Evolutionary conservation across 2,888 invertebrate genomes (phyloP).

Genomic region (Argyresthia goedartella): DNA sequence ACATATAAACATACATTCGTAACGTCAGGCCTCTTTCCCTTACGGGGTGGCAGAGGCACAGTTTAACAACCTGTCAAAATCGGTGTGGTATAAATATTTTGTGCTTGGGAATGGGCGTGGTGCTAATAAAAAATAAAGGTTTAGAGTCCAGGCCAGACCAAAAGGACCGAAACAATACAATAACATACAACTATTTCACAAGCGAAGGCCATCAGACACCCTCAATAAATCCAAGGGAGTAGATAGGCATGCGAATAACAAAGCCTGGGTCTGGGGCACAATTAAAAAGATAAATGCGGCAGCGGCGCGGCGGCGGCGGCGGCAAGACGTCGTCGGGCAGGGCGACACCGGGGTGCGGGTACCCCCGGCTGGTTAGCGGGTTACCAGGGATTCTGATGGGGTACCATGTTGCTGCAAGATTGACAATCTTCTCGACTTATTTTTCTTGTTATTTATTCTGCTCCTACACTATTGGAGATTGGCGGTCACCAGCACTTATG

Average conservation of each 20-base stretch:
- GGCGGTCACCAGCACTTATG: no score
- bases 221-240: slow-evolving; percentile 29
- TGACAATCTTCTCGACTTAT: not conserved
- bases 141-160: no score
- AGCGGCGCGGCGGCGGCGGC: slow-evolving; percentile 42
- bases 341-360: slow-evolving; percentile 27
- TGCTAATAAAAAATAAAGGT: no score
- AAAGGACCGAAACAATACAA: not conserved
- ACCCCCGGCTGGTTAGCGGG: slow-evolving; percentile 61
- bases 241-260: no score
- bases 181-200: not conserved
- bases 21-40: no score
- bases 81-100: no score
- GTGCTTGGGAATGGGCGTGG: no score
- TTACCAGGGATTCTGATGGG: slow-evolving; percentile 37
- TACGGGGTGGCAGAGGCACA: no score
- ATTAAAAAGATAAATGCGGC: slow-evolving; percentile 68
- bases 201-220: not conserved
- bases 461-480: no score
- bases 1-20: no score
- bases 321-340: slow-evolving; percentile 5
- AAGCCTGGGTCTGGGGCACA: slow-evolving; percentile 27
- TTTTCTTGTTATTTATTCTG: not conserved
- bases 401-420: slow-evolving; percentile 20
- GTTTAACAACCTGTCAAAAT: no score